Percentiles rank a stretch among this genome's conserved stretches.
These are phyloP conservation scores for Dolomedes plantarius DNA, from an alignment of 2,888 invertebrate species.

Conservation along the genomic window DNA sequence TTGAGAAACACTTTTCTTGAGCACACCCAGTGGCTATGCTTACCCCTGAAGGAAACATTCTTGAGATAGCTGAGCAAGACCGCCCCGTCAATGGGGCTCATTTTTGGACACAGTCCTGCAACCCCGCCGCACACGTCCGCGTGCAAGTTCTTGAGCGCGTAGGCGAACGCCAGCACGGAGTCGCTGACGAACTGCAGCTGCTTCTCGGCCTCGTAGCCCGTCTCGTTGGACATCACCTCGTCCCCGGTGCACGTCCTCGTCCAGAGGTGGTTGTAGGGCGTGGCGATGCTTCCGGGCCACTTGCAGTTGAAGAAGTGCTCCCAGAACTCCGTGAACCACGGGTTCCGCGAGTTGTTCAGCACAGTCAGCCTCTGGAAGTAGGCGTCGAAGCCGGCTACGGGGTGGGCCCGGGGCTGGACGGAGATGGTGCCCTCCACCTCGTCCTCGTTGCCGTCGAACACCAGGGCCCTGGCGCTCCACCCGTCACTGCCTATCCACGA, in stretches of 20 bases:
- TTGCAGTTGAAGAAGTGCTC: slow-evolving; percentile 92
- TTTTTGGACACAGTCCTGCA: slow-evolving; percentile 86
- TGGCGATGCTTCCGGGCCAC: slow-evolving; percentile 84
- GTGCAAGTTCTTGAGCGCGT: slow-evolving; percentile 91
- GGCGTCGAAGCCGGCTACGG: slow-evolving; percentile 89
- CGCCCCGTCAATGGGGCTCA: slow-evolving; percentile 92
- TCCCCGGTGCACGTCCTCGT: slow-evolving; percentile 84
- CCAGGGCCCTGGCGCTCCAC: slow-evolving; percentile 90
- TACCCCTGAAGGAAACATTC: slow-evolving; percentile 91
- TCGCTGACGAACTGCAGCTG: slow-evolving; percentile 97
- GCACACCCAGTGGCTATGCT: too few relatives aligned
- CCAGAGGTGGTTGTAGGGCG: slow-evolving; percentile 88
- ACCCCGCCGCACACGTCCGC: slow-evolving; percentile 85
- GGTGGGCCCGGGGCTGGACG: slow-evolving; percentile 94
- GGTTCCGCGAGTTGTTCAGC: slow-evolving; percentile 91
- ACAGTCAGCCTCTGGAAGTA: slow-evolving; percentile 90
- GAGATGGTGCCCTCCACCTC: slow-evolving; percentile 96
- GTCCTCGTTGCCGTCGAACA: slow-evolving; percentile 90
- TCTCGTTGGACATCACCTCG: slow-evolving; percentile 84
- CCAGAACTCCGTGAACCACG: slow-evolving; percentile 98
- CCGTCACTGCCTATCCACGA: slow-evolving; percentile 98
- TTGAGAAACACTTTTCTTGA: too few relatives aligned
- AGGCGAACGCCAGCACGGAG: slow-evolving; percentile 95
- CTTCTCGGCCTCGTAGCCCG: slow-evolving; percentile 88
- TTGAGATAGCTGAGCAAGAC: slow-evolving; percentile 88